phyloP scores from a whole-genome alignment of 1,140 invertebrate species.

The Doryteuthis pealeii region DNA sequence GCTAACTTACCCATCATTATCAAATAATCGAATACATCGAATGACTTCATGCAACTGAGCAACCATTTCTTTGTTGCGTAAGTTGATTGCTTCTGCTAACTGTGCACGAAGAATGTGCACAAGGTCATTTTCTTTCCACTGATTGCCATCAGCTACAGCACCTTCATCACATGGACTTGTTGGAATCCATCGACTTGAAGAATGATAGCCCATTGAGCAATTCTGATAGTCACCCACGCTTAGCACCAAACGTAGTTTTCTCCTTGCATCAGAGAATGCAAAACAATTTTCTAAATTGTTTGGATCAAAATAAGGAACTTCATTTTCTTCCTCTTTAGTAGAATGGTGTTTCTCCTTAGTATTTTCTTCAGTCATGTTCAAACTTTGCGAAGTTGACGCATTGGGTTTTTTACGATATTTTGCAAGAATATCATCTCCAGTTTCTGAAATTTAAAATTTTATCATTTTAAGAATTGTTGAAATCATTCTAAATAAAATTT shows the following conservation, averaged over 20 bases:
- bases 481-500: too few relatives aligned
- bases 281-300: slow-evolving; percentile 67
- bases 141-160: background rate
- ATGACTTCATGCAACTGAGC: slow-evolving; percentile 88
- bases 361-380: slow-evolving; percentile 7
- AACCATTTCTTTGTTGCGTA: slow-evolving; percentile 77
- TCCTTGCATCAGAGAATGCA: slow-evolving; percentile 84
- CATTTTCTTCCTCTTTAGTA: slow-evolving; percentile 50
- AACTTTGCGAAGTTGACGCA: slow-evolving; percentile 19
- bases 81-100: slow-evolving; percentile 83
- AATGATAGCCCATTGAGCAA: slow-evolving; percentile 25
- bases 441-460: slow-evolving; percentile 64
- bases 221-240: slow-evolving; percentile 68
- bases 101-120: slow-evolving; percentile 76
- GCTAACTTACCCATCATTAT: slow-evolving; percentile 67
- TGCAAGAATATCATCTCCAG: slow-evolving; percentile 89
- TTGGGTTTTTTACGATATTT: slow-evolving; percentile 81
- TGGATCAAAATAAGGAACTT: slow-evolving; percentile 68
- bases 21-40: slow-evolving; percentile 76
- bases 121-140: slow-evolving; percentile 68
- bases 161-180: slow-evolving; percentile 35
- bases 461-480: too few relatives aligned
- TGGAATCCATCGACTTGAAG: slow-evolving; percentile 19
- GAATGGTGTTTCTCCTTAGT: slow-evolving; percentile 31
- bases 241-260: slow-evolving; percentile 87